phyloP scores from a whole-genome alignment of 1,140 invertebrate species.

The Bombus fervidus region DNA sequence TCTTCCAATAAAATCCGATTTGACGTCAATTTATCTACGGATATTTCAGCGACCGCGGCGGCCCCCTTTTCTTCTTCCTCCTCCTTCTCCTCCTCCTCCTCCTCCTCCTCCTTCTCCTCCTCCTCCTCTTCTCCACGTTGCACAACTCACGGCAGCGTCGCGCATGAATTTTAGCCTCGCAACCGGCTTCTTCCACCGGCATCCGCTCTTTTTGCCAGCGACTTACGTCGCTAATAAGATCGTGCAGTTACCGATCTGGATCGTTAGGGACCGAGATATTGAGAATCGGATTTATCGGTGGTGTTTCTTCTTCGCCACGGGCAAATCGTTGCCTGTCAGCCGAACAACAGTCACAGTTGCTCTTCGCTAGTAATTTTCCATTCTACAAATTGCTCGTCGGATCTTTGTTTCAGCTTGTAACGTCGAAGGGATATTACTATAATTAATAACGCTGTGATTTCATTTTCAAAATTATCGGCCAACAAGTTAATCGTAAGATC shows the following conservation, averaged over 20 bases:
- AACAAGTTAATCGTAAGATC: not conserved
- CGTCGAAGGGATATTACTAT: fast-evolving
- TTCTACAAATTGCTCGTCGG: not conserved
- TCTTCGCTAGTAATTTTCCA: not conserved
- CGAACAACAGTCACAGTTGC: not conserved
- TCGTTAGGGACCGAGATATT: constrained; percentile 56
- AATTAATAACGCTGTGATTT: fast-evolving
- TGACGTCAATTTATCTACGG: constrained; percentile 80
- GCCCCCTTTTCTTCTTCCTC: constrained; percentile 34
- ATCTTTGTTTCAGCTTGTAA: not conserved
- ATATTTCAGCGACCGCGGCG: constrained; percentile 68
- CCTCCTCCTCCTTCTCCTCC: not conserved
- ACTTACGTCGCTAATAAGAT: constrained; percentile 61
- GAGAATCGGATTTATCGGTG: constrained; percentile 51
- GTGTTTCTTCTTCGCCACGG: constrained; percentile 21
- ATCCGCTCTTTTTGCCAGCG: constrained; percentile 37
- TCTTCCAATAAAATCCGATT: constrained; percentile 79
- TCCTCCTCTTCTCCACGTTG: no score
- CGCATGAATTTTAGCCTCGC: constrained; percentile 64
- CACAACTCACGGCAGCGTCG: constrained; percentile 22
- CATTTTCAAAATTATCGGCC: not conserved
- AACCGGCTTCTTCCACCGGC: constrained; percentile 39
- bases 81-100: constrained; percentile 18
- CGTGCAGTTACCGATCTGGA: constrained; percentile 59
- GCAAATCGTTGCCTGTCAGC: not conserved